phyloP scores from a whole-genome alignment of 2,888 invertebrate genomes.

The Melinaea menophilus region DNA sequence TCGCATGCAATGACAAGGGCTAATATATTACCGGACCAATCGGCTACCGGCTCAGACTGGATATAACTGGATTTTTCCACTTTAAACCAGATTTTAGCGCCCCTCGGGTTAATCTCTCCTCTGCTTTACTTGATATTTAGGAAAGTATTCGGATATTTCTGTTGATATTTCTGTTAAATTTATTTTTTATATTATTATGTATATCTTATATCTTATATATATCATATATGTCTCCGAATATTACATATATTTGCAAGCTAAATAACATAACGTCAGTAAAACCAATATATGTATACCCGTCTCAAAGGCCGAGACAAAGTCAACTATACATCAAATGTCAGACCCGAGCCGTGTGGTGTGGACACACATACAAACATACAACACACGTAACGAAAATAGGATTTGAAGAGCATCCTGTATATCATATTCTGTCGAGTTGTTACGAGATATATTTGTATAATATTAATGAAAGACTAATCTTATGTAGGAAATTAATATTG shows the following conservation, averaged over 20 bases:
- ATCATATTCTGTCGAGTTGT: too few relatives aligned
- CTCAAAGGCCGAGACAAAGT: conserved; percentile 1
- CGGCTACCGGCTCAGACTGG: conserved; percentile 33
- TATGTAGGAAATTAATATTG: too few relatives aligned
- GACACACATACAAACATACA: neutral
- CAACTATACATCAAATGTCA: conserved; percentile 4
- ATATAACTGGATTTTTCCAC: conserved; percentile 37
- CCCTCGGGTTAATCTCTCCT: conserved; percentile 26
- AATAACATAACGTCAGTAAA: neutral
- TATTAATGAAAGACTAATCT: too few relatives aligned
- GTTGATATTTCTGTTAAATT: too few relatives aligned
- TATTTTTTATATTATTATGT: too few relatives aligned
- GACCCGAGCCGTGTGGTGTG: neutral
- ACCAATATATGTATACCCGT: neutral
- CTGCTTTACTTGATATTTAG: conserved; percentile 4
- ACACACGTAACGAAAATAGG: neutral
- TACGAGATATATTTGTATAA: too few relatives aligned
- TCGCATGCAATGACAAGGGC: conserved; percentile 22
- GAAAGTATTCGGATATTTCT: neutral
- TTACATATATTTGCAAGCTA: too few relatives aligned
- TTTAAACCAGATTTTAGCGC: conserved; percentile 38
- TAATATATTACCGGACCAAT: conserved; percentile 35
- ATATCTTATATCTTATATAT: too few relatives aligned
- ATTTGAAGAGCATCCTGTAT: too few relatives aligned
- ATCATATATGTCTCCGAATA: too few relatives aligned